Evolutionary conservation across 1,140 invertebrate species (phyloP), one percentile per base, ranked within the genome.

Genomic region (Phymorhynchus buccinoides): DNA sequence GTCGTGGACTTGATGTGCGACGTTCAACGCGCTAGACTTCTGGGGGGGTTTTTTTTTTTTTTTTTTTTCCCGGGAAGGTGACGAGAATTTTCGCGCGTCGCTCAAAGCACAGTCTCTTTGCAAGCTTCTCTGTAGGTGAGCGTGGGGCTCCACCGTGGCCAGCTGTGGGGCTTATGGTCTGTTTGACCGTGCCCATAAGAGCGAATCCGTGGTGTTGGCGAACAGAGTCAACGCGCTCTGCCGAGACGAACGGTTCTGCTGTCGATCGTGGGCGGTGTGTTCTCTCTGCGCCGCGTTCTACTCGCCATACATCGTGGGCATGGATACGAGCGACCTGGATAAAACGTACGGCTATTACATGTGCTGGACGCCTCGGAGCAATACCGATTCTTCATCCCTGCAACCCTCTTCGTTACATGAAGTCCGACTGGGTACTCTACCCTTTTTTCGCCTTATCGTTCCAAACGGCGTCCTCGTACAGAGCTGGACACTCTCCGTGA

Each of bases 191-290:
- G 52, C 80, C 66, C 14, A n/a, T 68, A 3, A 66, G 80, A 82
- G 80, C 80, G 3, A 41, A 35, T 82, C 80, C 30, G 52, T 82
- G 32, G 80, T 68, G 2, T 82, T 52, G 80, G 56, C 80, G 16
- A 52, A 66, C 52, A 52, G 52, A 6, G 52, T 66, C 14, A 82
- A 27, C 80, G 35, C 41, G 2, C 12, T 82, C 22, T 82, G 80
- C 37, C 80, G 1, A 35, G 35, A 16, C 37, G 39, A 27, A 42
- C 12, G 14, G 32, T 39, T 6, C 12, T 37, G 30, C 71, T 73
- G 6, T 12, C 37, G 71, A 16, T 73, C 37, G 9, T 12, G 12
- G 12, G 6, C 30, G 32, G 32, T 14, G 12, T 32, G 30, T 9
- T 73, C 32, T 9, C 18, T 39, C 32, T 73, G 7, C 30, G 7